Evolutionary conservation across 2,797 vertebrate genomes (phyloP).

Genomic region (Mergus octosetaceus): DNA sequence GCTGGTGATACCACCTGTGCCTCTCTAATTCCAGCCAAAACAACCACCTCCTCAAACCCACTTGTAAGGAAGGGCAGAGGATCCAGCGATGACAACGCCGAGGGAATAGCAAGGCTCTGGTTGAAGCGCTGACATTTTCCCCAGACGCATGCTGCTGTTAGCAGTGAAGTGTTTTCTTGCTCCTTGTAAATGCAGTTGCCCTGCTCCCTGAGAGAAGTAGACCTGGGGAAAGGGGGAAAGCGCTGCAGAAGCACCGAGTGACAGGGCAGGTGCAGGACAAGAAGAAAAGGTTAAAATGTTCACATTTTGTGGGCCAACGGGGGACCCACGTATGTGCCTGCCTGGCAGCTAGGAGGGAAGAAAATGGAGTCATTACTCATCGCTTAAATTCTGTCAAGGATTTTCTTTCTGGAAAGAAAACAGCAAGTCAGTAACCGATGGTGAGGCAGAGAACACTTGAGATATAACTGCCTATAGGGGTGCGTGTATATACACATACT

Average conservation of each 20-base stretch:
- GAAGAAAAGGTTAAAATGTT: neutral
- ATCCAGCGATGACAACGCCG: slow-evolving; percentile 41
- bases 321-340: rapidly evolving
- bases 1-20: slow-evolving; percentile 73
- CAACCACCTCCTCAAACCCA: slow-evolving; percentile 68
- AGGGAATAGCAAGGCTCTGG: slow-evolving; percentile 7
- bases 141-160: neutral
- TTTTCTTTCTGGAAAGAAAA: slow-evolving; percentile 44
- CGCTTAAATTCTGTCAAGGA: slow-evolving; percentile 32
- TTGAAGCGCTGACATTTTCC: slow-evolving; percentile 52
- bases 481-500: neutral
- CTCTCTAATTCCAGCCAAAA: slow-evolving; percentile 71
- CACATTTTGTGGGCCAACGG: neutral
- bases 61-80: slow-evolving; percentile 59
- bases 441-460: neutral
- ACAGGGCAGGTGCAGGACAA: neutral
- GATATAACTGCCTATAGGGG: neutral
- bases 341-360: slow-evolving; percentile 21
- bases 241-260: neutral
- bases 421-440: neutral
- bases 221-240: neutral
- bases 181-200: neutral
- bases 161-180: neutral
- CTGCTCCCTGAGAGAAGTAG: neutral
- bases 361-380: slow-evolving; percentile 22